Evolutionary conservation across 1,140 invertebrate genomes (phyloP), one percentile per base, ranked within the genome.

Genomic region (Akabosia matsudoensis): DNA sequence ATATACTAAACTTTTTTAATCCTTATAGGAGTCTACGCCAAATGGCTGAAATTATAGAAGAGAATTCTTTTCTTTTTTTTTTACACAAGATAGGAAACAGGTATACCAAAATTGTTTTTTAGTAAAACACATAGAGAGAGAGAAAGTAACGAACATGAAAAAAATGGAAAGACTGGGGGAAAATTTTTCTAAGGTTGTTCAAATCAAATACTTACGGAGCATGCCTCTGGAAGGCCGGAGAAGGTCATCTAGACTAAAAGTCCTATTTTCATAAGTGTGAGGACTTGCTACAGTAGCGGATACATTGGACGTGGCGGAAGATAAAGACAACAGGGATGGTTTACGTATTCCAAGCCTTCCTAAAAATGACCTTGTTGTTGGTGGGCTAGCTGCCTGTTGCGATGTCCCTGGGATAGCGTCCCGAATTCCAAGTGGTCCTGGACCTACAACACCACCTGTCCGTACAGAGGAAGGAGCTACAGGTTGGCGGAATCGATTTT

Each of bases 171-270:
- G n/a, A n/a, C n/a, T n/a, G n/a, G n/a, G n/a, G n/a, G n/a, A n/a
- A n/a, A n/a, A n/a, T n/a, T n/a, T n/a, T n/a, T n/a, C n/a, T n/a
- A n/a, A n/a, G n/a, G n/a, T n/a, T n/a, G n/a, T n/a, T n/a, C n/a
- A 45, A 7, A 56, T 13, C 61, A 31, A 67, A 67, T 33, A 76
- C 78, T 79, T 76, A 81, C 80, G 74, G 75, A 79, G 79, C 80
- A 81, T 83, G 80, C 82, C 83, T 83, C 88, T 88, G 84, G 88
- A 88, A 84, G 88, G 90, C 87, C 90, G 90, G 87, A 92, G 88
- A 84, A 92, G 88, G 88, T 92, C 91, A 87, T 92, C 91, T 86
- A 92, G 89, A 87, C 90, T 91, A 88, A 92, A 92, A 80, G 91
- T 91, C 86, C 91, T 87, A 80, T 88, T 88, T 84, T 88, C 79